Base-by-base conservation (phyloP, 1,140 invertebrate genomes). In the Halyomorpha halys region DNA sequence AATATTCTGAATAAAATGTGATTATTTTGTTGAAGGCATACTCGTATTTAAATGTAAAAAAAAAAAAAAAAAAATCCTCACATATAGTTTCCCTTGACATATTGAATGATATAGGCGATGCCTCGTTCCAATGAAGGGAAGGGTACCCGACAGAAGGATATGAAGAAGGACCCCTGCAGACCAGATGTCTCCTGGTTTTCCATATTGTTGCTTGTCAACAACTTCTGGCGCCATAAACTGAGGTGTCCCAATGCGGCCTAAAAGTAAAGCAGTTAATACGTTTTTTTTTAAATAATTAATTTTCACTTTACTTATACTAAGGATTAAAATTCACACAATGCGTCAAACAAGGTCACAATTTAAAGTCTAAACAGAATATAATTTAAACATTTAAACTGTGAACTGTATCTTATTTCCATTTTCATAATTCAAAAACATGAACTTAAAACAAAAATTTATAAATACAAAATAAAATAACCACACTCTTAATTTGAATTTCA, bases 191-290 rank as follows among this genome's bases (percentile, higher is more conserved):
- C 93, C 93, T 0, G 93, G 86, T 73, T 97, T 97, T n/a, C 94
- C 94, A 77, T 97, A 98, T 65, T 88, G 81, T 74, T 90, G 84
- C 70, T 87, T 81, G 61, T 89, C 85, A 25, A 98, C 88, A 65
- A 98, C 89, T 79, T 99, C 96, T 11, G 97, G 96, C 23, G 94
- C 90, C 91, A 97, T 97, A 74, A 94, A 98, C 73, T 94, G 91
- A 23, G 94, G 91, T 66, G 91, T 95, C 53, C 95, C 95, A 59
- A 97, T 88, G 62, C 91, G 85, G 73, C 91, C 90, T 93, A 77
- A 59, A 64, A 61, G 34, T 30, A 39, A 39, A 39, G 1, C 34
- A 39, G 13, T 39, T 39, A 39, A 39, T 11, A 1, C 6, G 11
- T 39, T 39, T 30, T 30, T 30, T 30, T 13, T 39, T 1, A 39